phyloP scores from a whole-genome alignment of 23 tunicate species.

The Trididemnum clinides region DNA sequence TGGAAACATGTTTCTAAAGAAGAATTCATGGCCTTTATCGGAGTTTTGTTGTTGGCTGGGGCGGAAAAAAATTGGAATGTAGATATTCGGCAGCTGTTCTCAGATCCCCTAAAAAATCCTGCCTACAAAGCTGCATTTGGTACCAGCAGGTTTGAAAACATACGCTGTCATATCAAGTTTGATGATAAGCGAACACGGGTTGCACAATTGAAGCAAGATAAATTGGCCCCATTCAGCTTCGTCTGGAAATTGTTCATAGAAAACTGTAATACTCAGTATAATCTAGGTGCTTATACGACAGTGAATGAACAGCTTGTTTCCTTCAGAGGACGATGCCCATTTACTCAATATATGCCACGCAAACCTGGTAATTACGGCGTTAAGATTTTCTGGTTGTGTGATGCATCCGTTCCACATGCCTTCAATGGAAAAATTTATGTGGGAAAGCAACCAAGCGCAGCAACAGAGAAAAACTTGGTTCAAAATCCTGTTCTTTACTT shows the following conservation, averaged over 20 bases:
- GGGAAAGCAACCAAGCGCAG: too few species aligned
- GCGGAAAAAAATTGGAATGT: conserved; percentile 29
- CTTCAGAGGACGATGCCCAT: conserved; percentile 4
- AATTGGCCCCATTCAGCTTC: conserved; percentile 28
- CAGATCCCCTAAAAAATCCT: conserved; percentile 8
- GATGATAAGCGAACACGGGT: conserved; percentile 28
- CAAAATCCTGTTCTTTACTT: too few species aligned
- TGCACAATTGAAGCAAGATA: conserved; percentile 15
- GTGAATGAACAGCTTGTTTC: conserved; percentile 13
- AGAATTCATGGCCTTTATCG: conserved; percentile 27
- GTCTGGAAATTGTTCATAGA: conserved; percentile 8
- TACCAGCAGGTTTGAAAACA: conserved; percentile 34
- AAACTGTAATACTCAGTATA: conserved; percentile 27
- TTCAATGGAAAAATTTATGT: too few species aligned
- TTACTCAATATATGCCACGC: conserved; percentile 28
- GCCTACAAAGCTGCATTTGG: conserved; percentile 29
- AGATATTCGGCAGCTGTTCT: conserved; percentile 15
- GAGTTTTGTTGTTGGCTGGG: conserved; percentile 34
- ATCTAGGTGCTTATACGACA: conserved; percentile 10
- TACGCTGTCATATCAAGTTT: conserved; percentile 17
- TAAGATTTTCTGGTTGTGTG: too few species aligned
- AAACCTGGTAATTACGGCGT: conserved; percentile 35
- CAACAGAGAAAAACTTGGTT: too few species aligned
- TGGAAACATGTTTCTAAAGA: conserved; percentile 21
- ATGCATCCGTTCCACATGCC: too few species aligned